Base-by-base conservation (phyloP, 2,797 vertebrate genomes). In the Setipinna tenuifilis region DNA sequence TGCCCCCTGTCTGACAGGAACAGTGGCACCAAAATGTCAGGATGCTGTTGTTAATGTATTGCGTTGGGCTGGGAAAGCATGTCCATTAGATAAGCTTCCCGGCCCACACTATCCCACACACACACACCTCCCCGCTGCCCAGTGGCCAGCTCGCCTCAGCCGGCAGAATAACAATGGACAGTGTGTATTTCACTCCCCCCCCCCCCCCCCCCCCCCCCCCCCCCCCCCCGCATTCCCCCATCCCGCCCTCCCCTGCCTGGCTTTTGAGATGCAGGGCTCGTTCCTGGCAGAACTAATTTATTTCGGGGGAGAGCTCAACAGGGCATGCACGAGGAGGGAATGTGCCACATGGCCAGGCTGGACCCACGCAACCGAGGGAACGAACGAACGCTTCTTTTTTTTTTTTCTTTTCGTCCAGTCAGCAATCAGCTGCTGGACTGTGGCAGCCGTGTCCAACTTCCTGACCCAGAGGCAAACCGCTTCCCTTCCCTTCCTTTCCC, bases 251-350 rank as follows among this genome's bases (percentile, higher is more conserved):
- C 4, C 50, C 50, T 83, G 9, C 14, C 9, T 54, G 50, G 50
- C 2, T 3, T 54, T 54, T 54, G 14, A 54, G 9, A 62, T 62
- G 57, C 75, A 62, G 81, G 75, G 4, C 75, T 58, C 19, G 19
- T 58, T 80, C 78, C 81, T 23, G 58, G 84, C 80, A 65, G 80
- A 68, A 54, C 62, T 75, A 5, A 62, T 87, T 58, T 84, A 75
- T 82, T 84, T 57, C 23, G 44, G 48, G 50, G 35, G 25, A 65
- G 48, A 82, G 50, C 46, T 4, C 12, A 21, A 61, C 46, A 2
- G 75, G 71, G 58, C 25, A 82, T 9, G 6, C 46, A 11, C 19
- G 17, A 31, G 71, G 68, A 35, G 12, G 23, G 23, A 71, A 31
- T 35, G 16, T 9, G 71, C 35, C 71, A 44, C 35, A 21, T 19